phyloP scores from a whole-genome alignment of 92 coral and sea anemone species.

The Porites cylindrica region DNA sequence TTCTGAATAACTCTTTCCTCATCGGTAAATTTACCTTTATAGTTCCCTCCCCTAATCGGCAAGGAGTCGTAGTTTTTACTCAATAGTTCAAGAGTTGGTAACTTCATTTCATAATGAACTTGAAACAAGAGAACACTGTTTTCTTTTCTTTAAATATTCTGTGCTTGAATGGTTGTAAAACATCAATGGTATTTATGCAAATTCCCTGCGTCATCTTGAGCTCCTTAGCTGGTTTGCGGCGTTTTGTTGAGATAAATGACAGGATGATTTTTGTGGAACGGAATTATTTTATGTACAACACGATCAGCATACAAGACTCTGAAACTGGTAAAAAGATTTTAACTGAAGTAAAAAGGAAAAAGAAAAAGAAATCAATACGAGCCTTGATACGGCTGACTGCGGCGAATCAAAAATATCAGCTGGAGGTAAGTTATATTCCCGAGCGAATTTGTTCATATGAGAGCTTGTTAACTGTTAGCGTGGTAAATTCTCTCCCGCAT shows the following conservation, averaged over 20 bases:
- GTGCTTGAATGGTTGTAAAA: conserved; percentile 27
- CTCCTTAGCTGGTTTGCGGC: neutral
- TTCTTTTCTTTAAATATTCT: conserved; percentile 30
- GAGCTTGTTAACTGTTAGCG: neutral
- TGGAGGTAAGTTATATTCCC: neutral
- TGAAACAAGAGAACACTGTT: neutral
- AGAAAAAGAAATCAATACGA: too few species aligned
- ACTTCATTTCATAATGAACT: neutral
- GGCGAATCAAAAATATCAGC: neutral
- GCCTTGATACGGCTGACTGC: conserved; percentile 20
- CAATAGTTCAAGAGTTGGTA: neutral
- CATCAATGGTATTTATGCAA: conserved; percentile 14
- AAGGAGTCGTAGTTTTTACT: too few species aligned
- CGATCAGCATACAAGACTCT: neutral
- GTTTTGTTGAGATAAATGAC: neutral
- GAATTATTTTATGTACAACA: neutral
- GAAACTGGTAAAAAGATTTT: neutral
- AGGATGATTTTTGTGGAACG: neutral
- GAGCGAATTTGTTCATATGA: neutral
- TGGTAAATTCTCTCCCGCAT: neutral
- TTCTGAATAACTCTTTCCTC: too few species aligned
- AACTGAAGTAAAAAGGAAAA: too few species aligned
- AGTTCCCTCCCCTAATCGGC: too few species aligned
- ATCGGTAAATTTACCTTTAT: too few species aligned
- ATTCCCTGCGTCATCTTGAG: neutral